These are phyloP conservation scores for Rhagologus leucostigma DNA, from an alignment of 2,113 vertebrate species.

Conservation along the genomic window DNA sequence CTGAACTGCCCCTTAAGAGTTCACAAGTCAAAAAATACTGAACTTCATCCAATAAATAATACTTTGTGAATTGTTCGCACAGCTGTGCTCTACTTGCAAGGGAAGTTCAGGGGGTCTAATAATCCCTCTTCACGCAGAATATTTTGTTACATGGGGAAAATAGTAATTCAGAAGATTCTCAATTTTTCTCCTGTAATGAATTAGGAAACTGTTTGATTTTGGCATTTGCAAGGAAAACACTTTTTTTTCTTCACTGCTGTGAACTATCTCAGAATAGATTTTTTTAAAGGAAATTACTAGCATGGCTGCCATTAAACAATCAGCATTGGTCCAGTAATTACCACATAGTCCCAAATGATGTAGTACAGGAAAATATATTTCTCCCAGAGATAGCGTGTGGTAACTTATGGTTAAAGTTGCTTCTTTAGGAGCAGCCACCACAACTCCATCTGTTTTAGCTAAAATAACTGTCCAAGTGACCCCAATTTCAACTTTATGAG, in stretches of 20 bases:
- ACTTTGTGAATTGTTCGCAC: background rate
- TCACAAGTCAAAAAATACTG: conserved; percentile 12
- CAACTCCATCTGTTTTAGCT: conserved; percentile 65
- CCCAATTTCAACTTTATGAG: conserved; percentile 67
- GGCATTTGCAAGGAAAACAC: background rate
- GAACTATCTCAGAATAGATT: background rate
- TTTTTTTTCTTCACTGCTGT: background rate
- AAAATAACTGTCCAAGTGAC: conserved; percentile 66
- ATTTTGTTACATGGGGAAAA: conserved; percentile 39
- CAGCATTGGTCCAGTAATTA: background rate
- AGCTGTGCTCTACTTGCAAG: conserved; percentile 40
- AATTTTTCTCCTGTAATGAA: background rate
- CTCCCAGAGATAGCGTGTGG: conserved; percentile 10
- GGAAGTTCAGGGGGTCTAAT: conserved; percentile 29
- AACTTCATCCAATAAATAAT: conserved; percentile 45
- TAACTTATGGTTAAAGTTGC: conserved; percentile 30
- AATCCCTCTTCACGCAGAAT: conserved; percentile 14
- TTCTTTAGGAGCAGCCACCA: conserved; percentile 49
- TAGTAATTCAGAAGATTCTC: background rate
- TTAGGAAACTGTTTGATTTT: conserved; percentile 1
- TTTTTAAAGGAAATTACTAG: background rate
- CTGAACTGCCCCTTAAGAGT: background rate
- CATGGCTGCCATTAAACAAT: background rate
- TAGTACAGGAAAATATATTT: conserved; percentile 17
- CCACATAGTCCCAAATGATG: background rate